Conservation (phyloP, 2,113 vertebrate species). For the Amphiprion percula region DNA sequence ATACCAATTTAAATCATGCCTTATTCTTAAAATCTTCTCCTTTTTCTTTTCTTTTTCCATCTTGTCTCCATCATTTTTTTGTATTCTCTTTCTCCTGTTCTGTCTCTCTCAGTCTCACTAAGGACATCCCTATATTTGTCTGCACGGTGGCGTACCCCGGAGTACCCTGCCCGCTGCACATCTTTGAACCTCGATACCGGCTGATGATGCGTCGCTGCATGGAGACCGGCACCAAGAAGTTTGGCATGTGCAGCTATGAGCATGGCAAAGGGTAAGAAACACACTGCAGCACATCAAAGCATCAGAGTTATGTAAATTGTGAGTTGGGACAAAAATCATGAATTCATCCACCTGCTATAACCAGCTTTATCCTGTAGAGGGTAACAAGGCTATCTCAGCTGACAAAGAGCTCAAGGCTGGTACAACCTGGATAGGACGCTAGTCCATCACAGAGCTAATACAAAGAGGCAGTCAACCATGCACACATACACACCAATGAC, state of each 20-base stretch:
- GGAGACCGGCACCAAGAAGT: constrained; percentile 91
- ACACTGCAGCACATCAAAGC: neutral
- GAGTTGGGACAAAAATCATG: too few relatives aligned
- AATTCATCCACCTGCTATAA: too few relatives aligned
- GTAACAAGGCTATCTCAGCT: too few relatives aligned
- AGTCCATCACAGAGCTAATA: too few relatives aligned
- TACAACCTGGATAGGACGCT: too few relatives aligned
- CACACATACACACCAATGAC: too few relatives aligned
- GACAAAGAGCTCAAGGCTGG: too few relatives aligned
- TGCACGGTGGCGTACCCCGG: constrained; percentile 92
- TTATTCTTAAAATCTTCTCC: neutral
- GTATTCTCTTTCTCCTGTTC: neutral
- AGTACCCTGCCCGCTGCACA: constrained; percentile 89
- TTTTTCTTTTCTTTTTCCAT: neutral
- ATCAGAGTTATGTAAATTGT: too few relatives aligned
- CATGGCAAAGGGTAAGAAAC: constrained; percentile 87
- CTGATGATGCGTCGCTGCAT: constrained; percentile 94
- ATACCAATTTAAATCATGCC: rapidly evolving
- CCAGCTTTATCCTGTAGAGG: too few relatives aligned
- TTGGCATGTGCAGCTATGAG: constrained; percentile 94
- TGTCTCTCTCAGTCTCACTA: constrained; percentile 83
- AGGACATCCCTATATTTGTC: constrained; percentile 92
- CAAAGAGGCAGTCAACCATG: too few relatives aligned
- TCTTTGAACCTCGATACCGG: constrained; percentile 93
- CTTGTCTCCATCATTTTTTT: neutral